Percentiles rank a stretch among this genome's conserved stretches.
phyloP scores from a whole-genome alignment of 2,888 invertebrate genomes.

The Cerceris ruficornis region DNA sequence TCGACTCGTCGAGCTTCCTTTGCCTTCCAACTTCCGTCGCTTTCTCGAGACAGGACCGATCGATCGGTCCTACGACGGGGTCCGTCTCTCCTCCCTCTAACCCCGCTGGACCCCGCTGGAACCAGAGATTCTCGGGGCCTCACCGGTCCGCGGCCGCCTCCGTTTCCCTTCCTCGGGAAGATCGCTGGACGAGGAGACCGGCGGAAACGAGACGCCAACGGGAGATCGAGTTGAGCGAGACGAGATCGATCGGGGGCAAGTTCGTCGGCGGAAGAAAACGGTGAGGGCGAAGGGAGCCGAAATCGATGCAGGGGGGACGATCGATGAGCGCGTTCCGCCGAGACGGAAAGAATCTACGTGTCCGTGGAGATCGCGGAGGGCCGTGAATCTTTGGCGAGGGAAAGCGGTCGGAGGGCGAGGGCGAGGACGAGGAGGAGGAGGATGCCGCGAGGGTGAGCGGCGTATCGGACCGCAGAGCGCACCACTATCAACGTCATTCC shows the following conservation, averaged over 20 bases:
- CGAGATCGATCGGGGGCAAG: too few relatives aligned
- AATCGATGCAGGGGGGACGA: too few relatives aligned
- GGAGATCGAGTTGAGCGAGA: too few relatives aligned
- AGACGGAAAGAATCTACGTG: not conserved
- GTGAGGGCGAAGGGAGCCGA: too few relatives aligned
- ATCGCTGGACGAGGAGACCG: too few relatives aligned
- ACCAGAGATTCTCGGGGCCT: not conserved
- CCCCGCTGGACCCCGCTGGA: too few relatives aligned
- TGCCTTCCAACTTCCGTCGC: conserved; percentile 36
- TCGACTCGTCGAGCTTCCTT: conserved; percentile 34
- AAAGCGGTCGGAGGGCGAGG: not conserved
- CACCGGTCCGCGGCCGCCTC: too few relatives aligned
- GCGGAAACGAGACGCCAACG: too few relatives aligned
- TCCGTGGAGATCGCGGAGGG: not conserved
- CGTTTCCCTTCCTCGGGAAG: too few relatives aligned
- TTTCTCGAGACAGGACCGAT: conserved; percentile 5
- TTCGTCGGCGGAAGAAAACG: too few relatives aligned
- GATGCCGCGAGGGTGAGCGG: conserved; percentile 23
- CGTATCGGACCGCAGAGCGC: conserved; percentile 53
- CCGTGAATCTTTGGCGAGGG: not conserved
- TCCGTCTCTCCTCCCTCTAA: not conserved
- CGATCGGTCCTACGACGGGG: not conserved
- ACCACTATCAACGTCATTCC: conserved; percentile 23
- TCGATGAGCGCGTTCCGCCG: too few relatives aligned
- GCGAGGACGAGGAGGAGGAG: not conserved